These are phyloP conservation scores for Mimas tiliae DNA, from an alignment of 2,888 invertebrate genomes.

Conservation along the genomic window DNA sequence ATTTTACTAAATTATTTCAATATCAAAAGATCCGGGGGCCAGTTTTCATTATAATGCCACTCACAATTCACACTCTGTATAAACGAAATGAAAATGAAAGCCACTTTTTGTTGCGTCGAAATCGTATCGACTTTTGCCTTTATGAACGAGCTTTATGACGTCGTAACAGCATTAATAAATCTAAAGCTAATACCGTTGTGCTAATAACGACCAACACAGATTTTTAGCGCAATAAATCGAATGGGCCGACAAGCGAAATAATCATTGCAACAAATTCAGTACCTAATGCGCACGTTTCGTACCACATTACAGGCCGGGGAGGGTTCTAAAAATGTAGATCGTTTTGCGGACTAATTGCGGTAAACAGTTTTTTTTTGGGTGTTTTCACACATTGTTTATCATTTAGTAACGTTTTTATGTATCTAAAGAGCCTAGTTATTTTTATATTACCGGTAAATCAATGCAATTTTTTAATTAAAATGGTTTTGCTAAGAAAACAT, in stretches of 20 bases:
- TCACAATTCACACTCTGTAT: background rate
- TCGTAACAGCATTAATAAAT: constrained; percentile 47
- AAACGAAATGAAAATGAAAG: background rate
- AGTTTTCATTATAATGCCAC: background rate
- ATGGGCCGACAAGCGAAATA: constrained; percentile 44
- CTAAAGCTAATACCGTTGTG: constrained; percentile 39
- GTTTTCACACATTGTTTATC: background rate
- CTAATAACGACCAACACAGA: constrained; percentile 36
- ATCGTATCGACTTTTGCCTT: constrained; percentile 21
- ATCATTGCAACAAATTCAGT: constrained; percentile 41
- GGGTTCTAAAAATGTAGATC: constrained; percentile 42
- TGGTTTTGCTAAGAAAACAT: constrained; percentile 8
- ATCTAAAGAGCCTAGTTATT: background rate
- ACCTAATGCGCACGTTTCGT: constrained; percentile 41
- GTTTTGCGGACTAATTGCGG: constrained; percentile 55
- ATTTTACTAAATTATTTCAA: too few species aligned
- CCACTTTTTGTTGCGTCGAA: constrained; percentile 11
- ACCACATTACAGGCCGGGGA: constrained; percentile 42
- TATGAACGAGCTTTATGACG: constrained; percentile 40
- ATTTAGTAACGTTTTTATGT: background rate
- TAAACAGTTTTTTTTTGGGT: constrained; percentile 33
- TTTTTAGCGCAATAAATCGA: constrained; percentile 40
- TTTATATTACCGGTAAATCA: background rate
- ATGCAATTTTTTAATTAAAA: constrained; percentile 30
- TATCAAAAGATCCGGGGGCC: too few species aligned